A percentile compares a stretch with the other conserved stretches of the same genome.
phyloP scores from a whole-genome alignment of 1,140 invertebrate genomes.

The Mesaphorura yosii region DNA sequence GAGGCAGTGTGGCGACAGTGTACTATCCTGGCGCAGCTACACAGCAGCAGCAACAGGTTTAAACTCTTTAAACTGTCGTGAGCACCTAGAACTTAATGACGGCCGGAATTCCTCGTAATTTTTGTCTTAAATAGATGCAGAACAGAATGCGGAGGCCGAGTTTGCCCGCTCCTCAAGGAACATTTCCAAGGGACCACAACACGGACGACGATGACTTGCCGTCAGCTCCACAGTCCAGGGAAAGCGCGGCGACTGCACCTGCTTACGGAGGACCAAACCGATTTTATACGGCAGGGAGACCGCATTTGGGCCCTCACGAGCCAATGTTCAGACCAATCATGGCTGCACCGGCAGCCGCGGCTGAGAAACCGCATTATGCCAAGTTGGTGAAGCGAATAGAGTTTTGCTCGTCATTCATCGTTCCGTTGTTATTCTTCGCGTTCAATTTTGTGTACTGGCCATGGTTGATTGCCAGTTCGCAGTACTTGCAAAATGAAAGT shows the following conservation, averaged over 20 bases:
- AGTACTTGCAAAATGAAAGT: too few relatives aligned
- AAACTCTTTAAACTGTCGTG: too few relatives aligned
- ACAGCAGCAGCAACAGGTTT: too few relatives aligned
- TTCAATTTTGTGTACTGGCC: conserved; percentile 25
- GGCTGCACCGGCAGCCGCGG: too few relatives aligned
- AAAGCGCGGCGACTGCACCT: not conserved
- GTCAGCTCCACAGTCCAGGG: not conserved
- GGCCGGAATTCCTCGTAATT: not conserved
- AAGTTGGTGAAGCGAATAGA: conserved; percentile 16
- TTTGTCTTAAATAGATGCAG: not conserved
- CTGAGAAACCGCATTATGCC: conserved; percentile 8
- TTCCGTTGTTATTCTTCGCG: conserved; percentile 17
- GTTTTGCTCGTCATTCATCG: conserved; percentile 10
- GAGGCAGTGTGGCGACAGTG: not conserved
- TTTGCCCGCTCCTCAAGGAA: not conserved
- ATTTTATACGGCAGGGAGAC: not conserved
- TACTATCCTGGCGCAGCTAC: conserved; percentile 1
- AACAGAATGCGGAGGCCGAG: not conserved
- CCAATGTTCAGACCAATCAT: not conserved
- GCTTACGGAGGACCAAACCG: not conserved
- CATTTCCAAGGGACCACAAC: not conserved
- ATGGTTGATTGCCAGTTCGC: conserved; percentile 8
- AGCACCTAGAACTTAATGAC: not conserved
- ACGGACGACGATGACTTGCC: not conserved
- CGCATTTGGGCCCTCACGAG: not conserved